Percentiles rank a stretch among this genome's conserved stretches.
Evolutionary conservation across 2,888 invertebrate species (phyloP).

Genomic region (Caenorhabditis sp.): DNA sequence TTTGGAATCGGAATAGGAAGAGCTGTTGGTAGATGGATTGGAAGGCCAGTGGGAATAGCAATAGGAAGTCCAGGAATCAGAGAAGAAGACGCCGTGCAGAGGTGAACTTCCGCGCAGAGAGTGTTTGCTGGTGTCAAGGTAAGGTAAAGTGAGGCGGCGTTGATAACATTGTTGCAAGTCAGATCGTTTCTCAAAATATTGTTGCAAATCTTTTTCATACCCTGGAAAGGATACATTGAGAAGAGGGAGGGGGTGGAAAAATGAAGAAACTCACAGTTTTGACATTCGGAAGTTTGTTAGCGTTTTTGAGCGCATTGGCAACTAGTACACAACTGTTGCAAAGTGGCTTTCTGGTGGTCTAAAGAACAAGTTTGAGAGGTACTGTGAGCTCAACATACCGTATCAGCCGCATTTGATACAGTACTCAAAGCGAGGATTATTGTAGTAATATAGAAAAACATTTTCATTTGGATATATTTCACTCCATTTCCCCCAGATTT

Average conservation of each 20-base stretch:
- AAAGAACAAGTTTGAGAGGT: not conserved
- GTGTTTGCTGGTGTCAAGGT: slow-evolving; percentile 21
- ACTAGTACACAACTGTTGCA: slow-evolving; percentile 19
- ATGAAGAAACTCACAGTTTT: slow-evolving; percentile 15
- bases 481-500: too few relatives aligned
- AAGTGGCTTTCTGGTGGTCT: slow-evolving; percentile 30
- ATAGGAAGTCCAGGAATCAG: too few relatives aligned
- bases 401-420: not conserved
- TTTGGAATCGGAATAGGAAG: too few relatives aligned
- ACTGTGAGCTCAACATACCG: not conserved
- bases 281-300: slow-evolving; percentile 20
- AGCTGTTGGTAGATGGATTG: too few relatives aligned
- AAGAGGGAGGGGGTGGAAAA: too few relatives aligned
- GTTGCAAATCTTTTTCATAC: slow-evolving; percentile 23
- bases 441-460: too few relatives aligned
- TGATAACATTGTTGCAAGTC: slow-evolving; percentile 24
- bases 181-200: slow-evolving; percentile 16
- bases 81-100: slow-evolving; percentile 6
- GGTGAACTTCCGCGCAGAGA: slow-evolving; percentile 15
- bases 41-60: too few relatives aligned
- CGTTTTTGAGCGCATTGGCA: slow-evolving; percentile 17
- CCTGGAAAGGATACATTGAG: slow-evolving; percentile 14
- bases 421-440: too few relatives aligned
- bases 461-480: too few relatives aligned
- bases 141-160: slow-evolving; percentile 22